These are phyloP conservation scores for Penaeus monodon DNA, from an alignment of 2,888 invertebrate species.

Conservation along the genomic window DNA sequence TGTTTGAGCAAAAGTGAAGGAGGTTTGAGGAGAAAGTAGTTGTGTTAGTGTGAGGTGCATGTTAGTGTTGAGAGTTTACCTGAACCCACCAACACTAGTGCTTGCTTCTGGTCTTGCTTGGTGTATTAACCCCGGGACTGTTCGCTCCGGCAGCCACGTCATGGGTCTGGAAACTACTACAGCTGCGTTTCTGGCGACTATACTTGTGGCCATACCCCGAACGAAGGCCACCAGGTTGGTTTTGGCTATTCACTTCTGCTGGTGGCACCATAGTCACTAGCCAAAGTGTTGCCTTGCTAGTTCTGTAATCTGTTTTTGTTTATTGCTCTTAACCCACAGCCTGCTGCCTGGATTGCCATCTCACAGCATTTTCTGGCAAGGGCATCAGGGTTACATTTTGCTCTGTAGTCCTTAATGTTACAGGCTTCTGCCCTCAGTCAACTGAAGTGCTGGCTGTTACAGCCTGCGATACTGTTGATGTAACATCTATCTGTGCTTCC, in stretches of 20 bases:
- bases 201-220: constrained; percentile 64
- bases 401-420: constrained; percentile 46
- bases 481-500: constrained; percentile 43
- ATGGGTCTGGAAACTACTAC: constrained; percentile 65
- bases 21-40: constrained; percentile 47
- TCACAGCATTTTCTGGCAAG: constrained; percentile 55
- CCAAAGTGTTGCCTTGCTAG: constrained; percentile 36
- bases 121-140: constrained; percentile 58
- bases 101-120: constrained; percentile 51
- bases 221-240: constrained; percentile 65
- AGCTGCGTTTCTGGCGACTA: constrained; percentile 65
- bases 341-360: constrained; percentile 56
- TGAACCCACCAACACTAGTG: constrained; percentile 43
- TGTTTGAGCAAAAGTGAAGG: constrained; percentile 24
- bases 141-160: constrained; percentile 62
- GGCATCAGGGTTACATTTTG: constrained; percentile 52
- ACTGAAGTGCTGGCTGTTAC: constrained; percentile 44
- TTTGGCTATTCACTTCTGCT: constrained; percentile 31
- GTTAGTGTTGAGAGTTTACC: constrained; percentile 31
- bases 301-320: constrained; percentile 26
- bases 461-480: constrained; percentile 49
- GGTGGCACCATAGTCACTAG: constrained; percentile 37
- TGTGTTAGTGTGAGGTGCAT: constrained; percentile 54
- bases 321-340: constrained; percentile 46
- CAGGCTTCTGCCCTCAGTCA: constrained; percentile 56